A percentile compares a stretch with the other conserved stretches of the same genome.
Conservation (phyloP, 2,888 invertebrate genomes). For the Masnerella sp. region DNA sequence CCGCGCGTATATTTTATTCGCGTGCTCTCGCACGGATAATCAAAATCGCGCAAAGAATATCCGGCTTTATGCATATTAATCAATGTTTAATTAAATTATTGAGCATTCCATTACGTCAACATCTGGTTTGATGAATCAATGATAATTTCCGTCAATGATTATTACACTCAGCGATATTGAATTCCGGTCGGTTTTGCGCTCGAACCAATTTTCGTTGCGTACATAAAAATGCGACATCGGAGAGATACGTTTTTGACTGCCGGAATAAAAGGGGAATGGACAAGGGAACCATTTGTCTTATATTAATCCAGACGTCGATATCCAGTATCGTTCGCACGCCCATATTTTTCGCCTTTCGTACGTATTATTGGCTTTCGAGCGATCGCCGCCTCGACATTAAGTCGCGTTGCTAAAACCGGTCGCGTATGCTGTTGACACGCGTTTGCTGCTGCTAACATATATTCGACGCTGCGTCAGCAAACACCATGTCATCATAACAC, state of each 20-base stretch:
- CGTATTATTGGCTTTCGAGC: constrained; percentile 24
- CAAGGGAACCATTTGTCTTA: constrained; percentile 9
- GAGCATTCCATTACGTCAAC: no score
- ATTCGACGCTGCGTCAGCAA: constrained; percentile 35
- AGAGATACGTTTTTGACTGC: constrained; percentile 11
- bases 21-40: no score
- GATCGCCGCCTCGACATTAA: constrained; percentile 17
- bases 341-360: constrained; percentile 20
- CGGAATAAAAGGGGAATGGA: constrained; percentile 10
- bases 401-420: constrained; percentile 16
- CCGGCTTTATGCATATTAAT: no score
- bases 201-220: no score
- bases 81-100: no score
- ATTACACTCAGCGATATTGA: no score
- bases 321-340: constrained; percentile 3
- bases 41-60: no score
- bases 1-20: no score
- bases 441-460: constrained; percentile 24
- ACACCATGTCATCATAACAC: constrained; percentile 18
- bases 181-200: no score
- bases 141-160: no score
- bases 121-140: no score
- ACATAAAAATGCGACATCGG: no score
- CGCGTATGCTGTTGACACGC: constrained; percentile 24
- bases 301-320: constrained; percentile 31